A percentile compares a stretch with the other conserved stretches of the same genome.
phyloP scores from a whole-genome alignment of 2,888 invertebrate genomes.

The Caenorhabditis uteleia region DNA sequence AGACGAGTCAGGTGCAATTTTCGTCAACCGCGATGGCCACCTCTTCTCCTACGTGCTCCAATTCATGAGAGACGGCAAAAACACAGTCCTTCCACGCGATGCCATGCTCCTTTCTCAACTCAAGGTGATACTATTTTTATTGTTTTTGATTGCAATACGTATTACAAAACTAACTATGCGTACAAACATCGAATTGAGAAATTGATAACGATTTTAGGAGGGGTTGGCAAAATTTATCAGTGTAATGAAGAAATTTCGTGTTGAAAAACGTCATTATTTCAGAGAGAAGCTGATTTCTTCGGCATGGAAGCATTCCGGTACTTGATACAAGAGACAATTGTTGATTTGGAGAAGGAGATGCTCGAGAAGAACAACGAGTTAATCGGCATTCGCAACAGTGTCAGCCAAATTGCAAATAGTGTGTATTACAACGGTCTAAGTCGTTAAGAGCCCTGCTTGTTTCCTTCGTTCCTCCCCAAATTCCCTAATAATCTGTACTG shows the following conservation, averaged over 20 bases:
- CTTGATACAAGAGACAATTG: conserved; percentile 24
- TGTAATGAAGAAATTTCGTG: too few relatives aligned
- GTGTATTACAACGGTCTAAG: conserved; percentile 36
- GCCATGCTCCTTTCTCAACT: conserved; percentile 34
- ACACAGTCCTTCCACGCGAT: conserved; percentile 46
- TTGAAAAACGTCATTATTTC: too few relatives aligned
- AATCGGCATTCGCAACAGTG: conserved; percentile 26
- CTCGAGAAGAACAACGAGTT: conserved; percentile 20
- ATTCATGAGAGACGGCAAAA: conserved; percentile 47
- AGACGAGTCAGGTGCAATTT: conserved; percentile 48
- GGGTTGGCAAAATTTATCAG: too few relatives aligned
- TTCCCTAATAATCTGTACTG: too few relatives aligned
- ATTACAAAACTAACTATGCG: too few relatives aligned
- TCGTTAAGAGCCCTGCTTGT: conserved; percentile 6
- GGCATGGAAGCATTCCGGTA: conserved; percentile 38
- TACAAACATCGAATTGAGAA: too few relatives aligned
- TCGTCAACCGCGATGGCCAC: conserved; percentile 49
- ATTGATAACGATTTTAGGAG: too few relatives aligned
- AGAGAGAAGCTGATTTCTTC: conserved; percentile 51
- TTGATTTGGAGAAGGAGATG: conserved; percentile 21
- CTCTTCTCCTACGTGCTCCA: conserved; percentile 47
- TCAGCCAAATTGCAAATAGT: conserved; percentile 43
- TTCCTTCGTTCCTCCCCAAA: too few relatives aligned
- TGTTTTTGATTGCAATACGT: too few relatives aligned
- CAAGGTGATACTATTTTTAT: too few relatives aligned